A percentile compares a stretch with the other conserved stretches of the same genome.
These are phyloP conservation scores for Sceloporus tristichus DNA, from an alignment of 2,113 vertebrate genomes.

Conservation along the genomic window DNA sequence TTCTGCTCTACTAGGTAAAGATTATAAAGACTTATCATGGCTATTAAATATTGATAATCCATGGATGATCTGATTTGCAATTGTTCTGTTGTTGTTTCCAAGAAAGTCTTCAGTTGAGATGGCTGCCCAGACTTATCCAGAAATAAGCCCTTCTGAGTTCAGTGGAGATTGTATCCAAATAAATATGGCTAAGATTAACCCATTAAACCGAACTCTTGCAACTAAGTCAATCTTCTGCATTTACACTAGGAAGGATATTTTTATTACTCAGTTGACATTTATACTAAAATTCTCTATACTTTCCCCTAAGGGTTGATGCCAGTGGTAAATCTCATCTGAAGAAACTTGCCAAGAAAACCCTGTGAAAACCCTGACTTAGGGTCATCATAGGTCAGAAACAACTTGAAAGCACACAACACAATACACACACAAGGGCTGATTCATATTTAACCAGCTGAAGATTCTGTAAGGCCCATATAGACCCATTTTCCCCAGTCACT, in stretches of 20 bases:
- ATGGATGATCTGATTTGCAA: background rate
- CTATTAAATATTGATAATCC: background rate
- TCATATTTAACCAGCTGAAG: background rate
- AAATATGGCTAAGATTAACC: background rate
- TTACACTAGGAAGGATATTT: background rate
- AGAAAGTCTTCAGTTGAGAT: background rate
- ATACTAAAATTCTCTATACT: background rate
- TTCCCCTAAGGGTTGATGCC: background rate
- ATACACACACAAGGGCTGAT: background rate
- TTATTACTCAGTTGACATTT: background rate
- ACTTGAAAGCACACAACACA: too few species aligned
- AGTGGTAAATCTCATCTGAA: too few species aligned
- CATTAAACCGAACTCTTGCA: too few species aligned
- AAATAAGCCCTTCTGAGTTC: background rate
- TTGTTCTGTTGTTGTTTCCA: background rate
- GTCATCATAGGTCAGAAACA: too few species aligned
- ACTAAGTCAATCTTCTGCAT: background rate
- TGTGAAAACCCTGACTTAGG: background rate
- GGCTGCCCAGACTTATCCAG: background rate
- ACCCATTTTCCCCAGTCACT: background rate
- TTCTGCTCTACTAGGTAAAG: background rate
- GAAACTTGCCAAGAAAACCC: background rate
- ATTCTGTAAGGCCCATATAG: background rate
- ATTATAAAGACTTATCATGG: background rate
- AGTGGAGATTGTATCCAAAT: background rate